Conservation (phyloP, 2,888 invertebrate genomes). For the Dione juno region DNA sequence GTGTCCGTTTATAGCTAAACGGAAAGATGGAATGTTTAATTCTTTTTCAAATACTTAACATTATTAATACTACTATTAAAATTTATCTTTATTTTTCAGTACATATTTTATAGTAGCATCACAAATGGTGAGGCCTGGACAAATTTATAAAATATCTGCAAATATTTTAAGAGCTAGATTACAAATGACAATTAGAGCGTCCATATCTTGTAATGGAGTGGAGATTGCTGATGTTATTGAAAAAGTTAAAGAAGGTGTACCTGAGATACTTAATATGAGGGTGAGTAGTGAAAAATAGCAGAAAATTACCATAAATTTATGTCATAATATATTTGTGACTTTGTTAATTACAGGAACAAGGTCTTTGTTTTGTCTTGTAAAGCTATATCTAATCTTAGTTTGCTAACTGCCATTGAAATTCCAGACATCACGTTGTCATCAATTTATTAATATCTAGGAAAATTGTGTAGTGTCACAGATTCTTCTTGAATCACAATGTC, state of each 20-base stretch:
- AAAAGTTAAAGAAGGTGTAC: slow-evolving; percentile 92
- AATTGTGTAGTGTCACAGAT: no score
- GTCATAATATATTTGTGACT: no score
- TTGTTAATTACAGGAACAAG: no score
- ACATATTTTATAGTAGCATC: slow-evolving; percentile 97
- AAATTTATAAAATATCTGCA: slow-evolving; percentile 94
- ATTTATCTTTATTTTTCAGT: slow-evolving; percentile 73
- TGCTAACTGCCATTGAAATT: no score
- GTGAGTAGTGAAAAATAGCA: slow-evolving; percentile 80
- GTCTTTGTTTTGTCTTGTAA: no score
- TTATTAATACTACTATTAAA: neutral
- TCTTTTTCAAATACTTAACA: neutral
- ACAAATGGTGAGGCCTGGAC: slow-evolving; percentile 94
- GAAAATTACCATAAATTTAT: no score
- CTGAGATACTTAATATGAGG: slow-evolving; percentile 94
- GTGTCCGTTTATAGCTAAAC: neutral
- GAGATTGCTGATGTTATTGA: slow-evolving; percentile 93
- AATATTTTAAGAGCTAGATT: slow-evolving; percentile 90
- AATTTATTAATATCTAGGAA: no score
- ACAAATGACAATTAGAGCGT: slow-evolving; percentile 93
- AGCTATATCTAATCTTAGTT: no score
- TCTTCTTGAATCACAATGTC: no score
- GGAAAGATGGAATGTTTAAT: neutral
- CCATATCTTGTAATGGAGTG: slow-evolving; percentile 94
- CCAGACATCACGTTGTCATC: no score